Conservation (phyloP, 2,113 vertebrate species). For the Marmota monax region DNA sequence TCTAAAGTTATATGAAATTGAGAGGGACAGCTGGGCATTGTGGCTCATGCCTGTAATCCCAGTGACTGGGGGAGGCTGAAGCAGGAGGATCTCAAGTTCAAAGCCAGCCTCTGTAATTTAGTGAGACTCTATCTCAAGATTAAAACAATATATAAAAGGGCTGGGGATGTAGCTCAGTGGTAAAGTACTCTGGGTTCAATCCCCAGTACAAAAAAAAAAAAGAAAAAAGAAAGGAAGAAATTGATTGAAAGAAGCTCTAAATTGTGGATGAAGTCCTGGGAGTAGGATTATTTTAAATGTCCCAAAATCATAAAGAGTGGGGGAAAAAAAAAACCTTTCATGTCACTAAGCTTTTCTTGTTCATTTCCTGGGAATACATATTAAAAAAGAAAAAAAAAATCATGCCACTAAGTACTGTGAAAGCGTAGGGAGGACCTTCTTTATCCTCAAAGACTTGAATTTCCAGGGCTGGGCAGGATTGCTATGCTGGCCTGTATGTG, state of each 20-base stretch:
- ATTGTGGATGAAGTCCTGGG: conserved; percentile 37
- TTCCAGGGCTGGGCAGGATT: conserved; percentile 50
- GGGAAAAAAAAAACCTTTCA: background rate
- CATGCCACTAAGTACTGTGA: conserved; percentile 61
- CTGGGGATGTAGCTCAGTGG: too few relatives aligned
- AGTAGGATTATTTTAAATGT: conserved; percentile 63
- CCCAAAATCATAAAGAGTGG: conserved; percentile 13
- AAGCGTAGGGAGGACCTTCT: conserved; percentile 63
- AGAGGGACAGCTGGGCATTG: background rate
- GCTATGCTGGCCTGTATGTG: conserved; percentile 8
- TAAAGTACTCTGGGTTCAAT: too few relatives aligned
- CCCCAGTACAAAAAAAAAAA: too few relatives aligned
- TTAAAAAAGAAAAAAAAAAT: background rate
- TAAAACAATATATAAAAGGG: too few relatives aligned
- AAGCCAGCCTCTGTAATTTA: too few relatives aligned
- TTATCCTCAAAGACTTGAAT: conserved; percentile 77
- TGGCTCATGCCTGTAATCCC: too few relatives aligned
- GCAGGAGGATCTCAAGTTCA: too few relatives aligned
- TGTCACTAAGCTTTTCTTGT: conserved; percentile 45
- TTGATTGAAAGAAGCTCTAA: background rate
- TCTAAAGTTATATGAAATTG: conserved; percentile 41
- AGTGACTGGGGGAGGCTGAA: too few relatives aligned
- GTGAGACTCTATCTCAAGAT: too few relatives aligned
- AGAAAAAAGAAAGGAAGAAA: too few relatives aligned
- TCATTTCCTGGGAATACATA: conserved; percentile 50